These are phyloP conservation scores for Heliconius hewitsoni DNA, from an alignment of 1,140 invertebrate species.

Conservation along the genomic window DNA sequence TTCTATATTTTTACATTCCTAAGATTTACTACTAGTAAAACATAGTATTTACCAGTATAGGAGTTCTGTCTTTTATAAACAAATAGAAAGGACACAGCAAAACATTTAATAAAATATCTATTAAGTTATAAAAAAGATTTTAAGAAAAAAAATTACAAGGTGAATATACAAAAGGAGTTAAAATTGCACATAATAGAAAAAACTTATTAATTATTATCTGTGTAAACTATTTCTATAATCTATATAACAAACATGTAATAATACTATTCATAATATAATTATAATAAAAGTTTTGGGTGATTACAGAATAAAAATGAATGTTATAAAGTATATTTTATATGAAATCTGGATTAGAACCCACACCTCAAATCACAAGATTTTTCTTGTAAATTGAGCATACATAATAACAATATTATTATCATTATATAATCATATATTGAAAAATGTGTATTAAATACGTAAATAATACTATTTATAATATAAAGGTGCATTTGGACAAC, in stretches of 20 bases:
- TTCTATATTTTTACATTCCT: too few relatives aligned
- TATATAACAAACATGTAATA: conserved; percentile 42
- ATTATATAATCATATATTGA: neutral
- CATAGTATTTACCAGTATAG: too few relatives aligned
- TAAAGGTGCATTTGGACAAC: too few relatives aligned
- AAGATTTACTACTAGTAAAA: too few relatives aligned
- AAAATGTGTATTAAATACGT: neutral
- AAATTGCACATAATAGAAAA: conserved; percentile 38
- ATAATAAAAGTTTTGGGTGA: conserved; percentile 12
- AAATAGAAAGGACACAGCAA: neutral
- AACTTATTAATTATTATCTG: conserved; percentile 25
- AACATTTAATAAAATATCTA: neutral
- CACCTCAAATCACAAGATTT: conserved; percentile 11
- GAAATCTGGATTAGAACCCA: neutral
- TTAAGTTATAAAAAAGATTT: neutral
- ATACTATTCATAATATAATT: conserved; percentile 30
- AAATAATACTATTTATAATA: neutral
- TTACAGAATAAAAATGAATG: neutral
- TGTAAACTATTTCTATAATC: conserved; percentile 43
- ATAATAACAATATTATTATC: conserved; percentile 1
- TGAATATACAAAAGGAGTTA: neutral
- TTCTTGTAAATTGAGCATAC: conserved; percentile 2
- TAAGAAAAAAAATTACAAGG: conserved; percentile 1
- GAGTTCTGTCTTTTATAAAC: neutral
- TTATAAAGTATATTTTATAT: too few relatives aligned